A percentile compares a stretch with the other conserved stretches of the same genome.
phyloP scores from a whole-genome alignment of 2,113 vertebrate species.

The Artemisiospiza belli region DNA sequence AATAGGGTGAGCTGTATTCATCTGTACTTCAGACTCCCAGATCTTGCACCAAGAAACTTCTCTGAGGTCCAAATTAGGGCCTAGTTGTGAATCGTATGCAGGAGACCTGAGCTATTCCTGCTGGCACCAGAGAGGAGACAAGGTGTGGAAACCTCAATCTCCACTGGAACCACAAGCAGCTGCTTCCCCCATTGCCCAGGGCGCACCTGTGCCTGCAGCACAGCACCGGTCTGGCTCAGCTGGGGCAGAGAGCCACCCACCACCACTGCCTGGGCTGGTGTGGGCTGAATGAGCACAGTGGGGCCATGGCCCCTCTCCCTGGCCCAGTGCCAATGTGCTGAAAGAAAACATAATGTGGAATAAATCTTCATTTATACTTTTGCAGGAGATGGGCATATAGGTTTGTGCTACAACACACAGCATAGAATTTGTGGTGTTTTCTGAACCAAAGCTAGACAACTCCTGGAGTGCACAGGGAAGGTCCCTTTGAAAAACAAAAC shows the following conservation, averaged over 20 bases:
- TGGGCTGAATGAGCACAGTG: fast-evolving
- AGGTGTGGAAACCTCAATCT: background rate
- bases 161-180: background rate
- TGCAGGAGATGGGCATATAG: background rate
- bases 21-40: background rate
- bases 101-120: background rate
- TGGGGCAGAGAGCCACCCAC: background rate
- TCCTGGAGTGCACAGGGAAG: background rate
- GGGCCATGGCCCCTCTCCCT: background rate
- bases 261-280: background rate
- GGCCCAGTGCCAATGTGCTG: fast-evolving
- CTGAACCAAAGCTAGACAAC: background rate
- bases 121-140: background rate
- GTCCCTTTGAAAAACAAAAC: background rate
- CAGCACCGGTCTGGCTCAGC: background rate
- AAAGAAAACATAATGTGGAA: background rate
- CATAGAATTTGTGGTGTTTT: background rate
- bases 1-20: background rate
- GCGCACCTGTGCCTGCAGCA: background rate
- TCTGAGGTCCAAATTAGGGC: background rate
- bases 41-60: background rate
- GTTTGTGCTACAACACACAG: background rate
- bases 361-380: background rate
- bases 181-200: background rate
- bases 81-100: fast-evolving